Base-by-base conservation (phyloP, 2,113 vertebrate species). In the Zonotrichia leucophrys region DNA sequence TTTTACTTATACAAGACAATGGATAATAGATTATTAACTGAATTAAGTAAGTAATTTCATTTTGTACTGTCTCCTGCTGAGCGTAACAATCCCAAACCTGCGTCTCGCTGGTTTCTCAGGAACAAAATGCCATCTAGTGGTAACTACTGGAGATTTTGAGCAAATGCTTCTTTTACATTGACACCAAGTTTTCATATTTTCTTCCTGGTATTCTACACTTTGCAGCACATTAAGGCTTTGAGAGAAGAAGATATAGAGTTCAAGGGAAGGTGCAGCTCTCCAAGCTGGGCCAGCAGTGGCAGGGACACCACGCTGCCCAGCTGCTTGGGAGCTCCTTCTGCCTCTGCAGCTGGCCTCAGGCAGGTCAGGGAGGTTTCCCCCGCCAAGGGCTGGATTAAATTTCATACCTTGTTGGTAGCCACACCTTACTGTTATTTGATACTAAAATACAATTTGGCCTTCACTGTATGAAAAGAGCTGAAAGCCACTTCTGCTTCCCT, bases 51-150 rank as follows among this genome's bases (percentile, higher is more conserved):
- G 53, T 90, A 53, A 89, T 84, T 89, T 78, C 50, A 50, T 92
- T 95, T 94, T 75, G 52, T 56, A 31, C 62, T 70, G 42, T 90
- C 94, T 77, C 86, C 64, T 92, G 41, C 44, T 80, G 49, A 28
- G 76, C 66, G 27, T 68, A 81, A 41, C 55, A 62, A 91, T 92
- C 79, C 1, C 7, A 94, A 89, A 77, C 20, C 44, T 14, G 42
- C 35, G 50, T 31, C 35, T 76, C 67, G 31, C 33, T 55, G 67
- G 70, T 95, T 96, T 85, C 84, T 94, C 58, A 75, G 95, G 89
- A 85, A 69, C 50, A 84, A 97, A 95, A 95, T 94, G 96, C 97
- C 97, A 97, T 92, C 97, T 97, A 97, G 97, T 94, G 97, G 97
- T 78, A 90, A 94, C 82, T 89, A 18, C 21, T 72, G 35, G 67